Conservation (phyloP, 35 echinoderm and acorn worm genomes). For the Anneissia japonica region DNA sequence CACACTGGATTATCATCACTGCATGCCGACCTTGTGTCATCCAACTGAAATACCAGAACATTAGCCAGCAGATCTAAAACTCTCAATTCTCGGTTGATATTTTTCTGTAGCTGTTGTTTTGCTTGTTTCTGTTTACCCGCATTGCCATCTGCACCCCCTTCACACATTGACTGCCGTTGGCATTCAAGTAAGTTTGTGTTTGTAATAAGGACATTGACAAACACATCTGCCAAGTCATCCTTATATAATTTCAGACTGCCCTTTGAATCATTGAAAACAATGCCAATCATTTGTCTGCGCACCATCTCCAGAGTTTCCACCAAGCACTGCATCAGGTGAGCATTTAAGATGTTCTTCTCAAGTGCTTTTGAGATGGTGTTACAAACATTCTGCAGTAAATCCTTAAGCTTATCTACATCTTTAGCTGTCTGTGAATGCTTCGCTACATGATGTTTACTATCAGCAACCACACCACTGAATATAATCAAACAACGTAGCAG, state of each 20-base stretch:
- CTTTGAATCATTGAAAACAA: background rate
- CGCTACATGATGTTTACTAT: background rate
- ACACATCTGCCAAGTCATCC: background rate
- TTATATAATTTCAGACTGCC: background rate
- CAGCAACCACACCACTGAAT: background rate
- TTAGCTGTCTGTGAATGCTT: background rate
- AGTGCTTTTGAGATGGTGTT: slow-evolving; percentile 34
- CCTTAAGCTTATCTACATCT: background rate
- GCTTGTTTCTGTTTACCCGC: background rate
- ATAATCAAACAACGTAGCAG: background rate
- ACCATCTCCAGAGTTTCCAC: slow-evolving; percentile 59
- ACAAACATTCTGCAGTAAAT: background rate
- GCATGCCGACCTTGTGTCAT: background rate
- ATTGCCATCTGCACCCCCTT: background rate
- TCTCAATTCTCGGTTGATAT: slow-evolving; percentile 27
- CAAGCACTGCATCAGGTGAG: slow-evolving; percentile 3
- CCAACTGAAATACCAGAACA: slow-evolving; percentile 35
- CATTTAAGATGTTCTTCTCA: slow-evolving; percentile 33
- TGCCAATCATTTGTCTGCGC: slow-evolving; percentile 37
- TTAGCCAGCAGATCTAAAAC: slow-evolving; percentile 56
- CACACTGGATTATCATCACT: background rate
- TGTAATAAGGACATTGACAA: slow-evolving; percentile 23
- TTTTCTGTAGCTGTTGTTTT: background rate
- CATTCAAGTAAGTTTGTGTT: slow-evolving; percentile 42
- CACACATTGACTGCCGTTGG: slow-evolving; percentile 9